Base-by-base conservation (phyloP, 1,140 invertebrate genomes). In the Ectropis grisescens region DNA sequence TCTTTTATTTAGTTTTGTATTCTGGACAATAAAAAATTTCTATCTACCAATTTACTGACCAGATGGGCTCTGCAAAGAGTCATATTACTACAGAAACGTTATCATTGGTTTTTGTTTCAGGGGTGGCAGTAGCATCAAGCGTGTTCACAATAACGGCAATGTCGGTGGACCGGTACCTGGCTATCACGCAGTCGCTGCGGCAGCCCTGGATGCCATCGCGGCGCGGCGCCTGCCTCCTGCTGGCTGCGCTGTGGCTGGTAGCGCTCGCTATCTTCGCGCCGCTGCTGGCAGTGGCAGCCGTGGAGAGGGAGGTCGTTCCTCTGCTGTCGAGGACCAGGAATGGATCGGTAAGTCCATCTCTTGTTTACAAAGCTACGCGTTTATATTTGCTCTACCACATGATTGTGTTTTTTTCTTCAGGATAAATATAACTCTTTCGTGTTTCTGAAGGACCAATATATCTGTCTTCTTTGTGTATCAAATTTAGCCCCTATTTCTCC, bases 121-220 rank as follows among this genome's bases (percentile, higher is more conserved):
- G 90, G 24, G 88, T 92, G 4, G 86, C 90, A 6, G 91, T 93
- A 1, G 88, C 88, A 1, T 89, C 89, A 1, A 91, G 90, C 43
- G 88, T 93, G 13, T 92, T 91, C 65, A 92, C 91, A 1, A 91
- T 93, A 36, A 89, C 89, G 0, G 89, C 89, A 0, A 90, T 93
- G 88, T 90, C 90, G 22, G 82, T 93, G 11, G 91, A 93, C 59
- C 82, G 91, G 16, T 91, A 89, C 51, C 62, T 92, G 25, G 91
- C 91, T 4, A 92, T 93, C 45, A 85, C 88, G 24, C 89, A 90
- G 62, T 90, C 90, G 0, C 88, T 92, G 35, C 84, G 87, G 7
- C 85, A 89, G 48, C 82, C 88, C 25, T 84, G 88, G 66, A 74
- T 89, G 32, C 88, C 90, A 11, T 90, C 88, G 33, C 66, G 87